Evolutionary conservation across 1,140 invertebrate genomes (phyloP), one percentile per base, ranked within the genome.

Genomic region (Drosophila obscura): DNA sequence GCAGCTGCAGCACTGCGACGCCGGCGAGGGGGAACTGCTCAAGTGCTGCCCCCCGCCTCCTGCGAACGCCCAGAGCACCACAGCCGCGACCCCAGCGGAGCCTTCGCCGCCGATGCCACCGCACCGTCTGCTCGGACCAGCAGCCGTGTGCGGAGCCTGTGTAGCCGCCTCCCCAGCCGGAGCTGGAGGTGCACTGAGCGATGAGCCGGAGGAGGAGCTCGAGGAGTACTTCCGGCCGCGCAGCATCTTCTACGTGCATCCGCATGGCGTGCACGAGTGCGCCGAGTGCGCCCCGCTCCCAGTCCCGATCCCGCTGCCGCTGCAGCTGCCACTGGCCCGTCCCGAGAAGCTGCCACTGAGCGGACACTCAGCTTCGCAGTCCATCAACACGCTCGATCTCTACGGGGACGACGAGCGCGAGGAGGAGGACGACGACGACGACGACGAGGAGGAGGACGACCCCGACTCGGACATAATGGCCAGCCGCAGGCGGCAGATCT

Each of bases 401-500:
- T 77, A 77, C 68, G 67, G 46, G 46, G 43, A 74, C 73, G 59
- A 58, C 41, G 52, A 71, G 52, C 24, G 9, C 9, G 51, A 58
- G 2, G 26, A 56, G 28, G 41, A 51, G 8, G 31, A 72, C 4
- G 31, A 41, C 62, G 87, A 92, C 80, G 77, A 68, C 35, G 22
- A 58, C 15, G n/a, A 39, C 2, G 58, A 57, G 11, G 63, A 74
- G 9, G 51, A 64, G 2, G 68, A 63, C 13, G 76, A 72, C 28
- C 67, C 64, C 39, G 77, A 73, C 9, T 78, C 69, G 19, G 87
- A 91, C 84, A 90, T 84, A 59, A 87, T 88, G 91, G 76, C 80
- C 62, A 89, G 91, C 84, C 68, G 92, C 80, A 77, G 92, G 80
- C 94, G 95, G 77, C 96, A 96, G 91, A 94, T 97, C 31, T 97